phyloP scores from a whole-genome alignment of 2,888 invertebrate genomes.

The Ophion costatus region DNA sequence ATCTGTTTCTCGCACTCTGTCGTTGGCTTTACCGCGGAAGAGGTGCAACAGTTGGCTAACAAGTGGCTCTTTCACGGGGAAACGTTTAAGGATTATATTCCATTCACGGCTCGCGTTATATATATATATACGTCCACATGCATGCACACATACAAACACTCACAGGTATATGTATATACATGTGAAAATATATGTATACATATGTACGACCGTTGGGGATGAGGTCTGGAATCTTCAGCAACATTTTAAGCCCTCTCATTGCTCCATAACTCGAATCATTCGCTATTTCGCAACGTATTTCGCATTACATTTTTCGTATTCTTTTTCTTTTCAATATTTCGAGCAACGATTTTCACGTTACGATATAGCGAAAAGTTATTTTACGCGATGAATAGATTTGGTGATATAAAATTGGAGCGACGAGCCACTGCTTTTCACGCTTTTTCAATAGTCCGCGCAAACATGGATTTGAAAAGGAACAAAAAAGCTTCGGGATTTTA shows the following conservation, averaged over 20 bases:
- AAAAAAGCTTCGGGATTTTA: no score
- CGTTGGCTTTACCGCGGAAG: constrained; percentile 58
- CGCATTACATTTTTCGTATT: not conserved
- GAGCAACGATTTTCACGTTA: no score
- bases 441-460: no score
- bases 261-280: not conserved
- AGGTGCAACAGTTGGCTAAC: constrained; percentile 82
- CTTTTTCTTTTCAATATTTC: not conserved
- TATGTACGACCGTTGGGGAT: constrained; percentile 9
- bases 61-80: constrained; percentile 81
- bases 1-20: constrained; percentile 37
- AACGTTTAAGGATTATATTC: constrained; percentile 76
- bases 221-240: constrained; percentile 13
- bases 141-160: constrained; percentile 1
- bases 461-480: no score
- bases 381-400: no score
- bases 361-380: no score
- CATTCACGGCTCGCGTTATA: constrained; percentile 66
- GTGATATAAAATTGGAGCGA: no score
- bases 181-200: constrained; percentile 7
- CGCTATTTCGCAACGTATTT: no score
- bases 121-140: constrained; percentile 16
- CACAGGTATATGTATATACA: constrained; percentile 4
- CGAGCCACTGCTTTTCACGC: no score
- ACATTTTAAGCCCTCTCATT: not conserved